Percentiles rank a stretch among this genome's conserved stretches.
These are phyloP conservation scores for Oscheius sp. DNA, from an alignment of 1,140 invertebrate genomes.

Conservation along the genomic window DNA sequence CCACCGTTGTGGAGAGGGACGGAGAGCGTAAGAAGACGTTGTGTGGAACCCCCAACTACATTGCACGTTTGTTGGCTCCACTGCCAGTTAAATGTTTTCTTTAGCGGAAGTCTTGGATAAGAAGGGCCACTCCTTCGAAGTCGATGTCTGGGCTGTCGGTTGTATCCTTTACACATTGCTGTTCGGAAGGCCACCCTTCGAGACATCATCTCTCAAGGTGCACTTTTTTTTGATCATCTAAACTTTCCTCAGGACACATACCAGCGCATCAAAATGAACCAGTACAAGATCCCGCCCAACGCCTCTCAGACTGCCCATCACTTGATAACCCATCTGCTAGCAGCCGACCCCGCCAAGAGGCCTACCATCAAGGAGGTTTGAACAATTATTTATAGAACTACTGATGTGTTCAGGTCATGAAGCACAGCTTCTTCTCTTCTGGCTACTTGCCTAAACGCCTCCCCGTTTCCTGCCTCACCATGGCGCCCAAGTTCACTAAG, in stretches of 20 bases:
- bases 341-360: conserved; percentile 76
- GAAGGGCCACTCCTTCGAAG: conserved; percentile 83
- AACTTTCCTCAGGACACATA: conserved; percentile 78
- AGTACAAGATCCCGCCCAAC: conserved; percentile 78
- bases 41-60: conserved; percentile 96
- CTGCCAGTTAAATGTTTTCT: neutral
- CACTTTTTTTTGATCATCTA: neutral
- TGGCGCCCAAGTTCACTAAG: conserved; percentile 39
- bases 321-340: conserved; percentile 82
- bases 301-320: conserved; percentile 71
- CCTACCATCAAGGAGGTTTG: conserved; percentile 69
- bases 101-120: conserved; percentile 66
- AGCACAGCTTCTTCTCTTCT: conserved; percentile 28
- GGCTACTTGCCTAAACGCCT: conserved; percentile 37
- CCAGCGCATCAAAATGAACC: conserved; percentile 69
- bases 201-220: conserved; percentile 61
- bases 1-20: conserved; percentile 82
- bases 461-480: conserved; percentile 38
- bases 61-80: conserved; percentile 76
- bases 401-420: neutral
- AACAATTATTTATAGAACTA: neutral
- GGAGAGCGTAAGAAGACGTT: conserved; percentile 64
- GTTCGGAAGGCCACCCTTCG: conserved; percentile 69
- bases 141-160: conserved; percentile 93
- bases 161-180: conserved; percentile 92